A percentile compares a stretch with the other conserved stretches of the same genome.
Conservation (phyloP, 2,113 vertebrate genomes). For the Catagonus wagneri region DNA sequence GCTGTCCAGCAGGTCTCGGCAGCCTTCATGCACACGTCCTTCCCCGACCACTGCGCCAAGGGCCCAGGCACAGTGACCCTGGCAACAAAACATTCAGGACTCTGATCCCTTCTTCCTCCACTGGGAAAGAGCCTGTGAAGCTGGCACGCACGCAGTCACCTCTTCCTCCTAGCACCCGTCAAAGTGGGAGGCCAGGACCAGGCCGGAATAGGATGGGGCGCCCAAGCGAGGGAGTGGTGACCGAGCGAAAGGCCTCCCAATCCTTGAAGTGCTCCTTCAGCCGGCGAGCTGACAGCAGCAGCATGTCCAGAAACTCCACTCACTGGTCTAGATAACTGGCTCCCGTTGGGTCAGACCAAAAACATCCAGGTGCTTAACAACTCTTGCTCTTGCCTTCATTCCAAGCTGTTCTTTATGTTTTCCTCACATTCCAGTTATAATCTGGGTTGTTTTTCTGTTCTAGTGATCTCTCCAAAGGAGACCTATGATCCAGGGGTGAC, state of each 20-base stretch:
- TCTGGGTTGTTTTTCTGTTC: constrained; percentile 93
- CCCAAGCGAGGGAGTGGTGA: constrained; percentile 72
- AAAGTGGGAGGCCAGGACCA: constrained; percentile 54
- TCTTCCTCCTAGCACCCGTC: constrained; percentile 47
- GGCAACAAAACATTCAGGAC: constrained; percentile 62
- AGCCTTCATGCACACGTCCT: constrained; percentile 55
- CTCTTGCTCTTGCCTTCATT: not conserved
- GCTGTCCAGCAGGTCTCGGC: constrained; percentile 60
- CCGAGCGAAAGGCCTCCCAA: constrained; percentile 57
- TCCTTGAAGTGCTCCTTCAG: constrained; percentile 79
- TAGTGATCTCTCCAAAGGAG: constrained; percentile 92
- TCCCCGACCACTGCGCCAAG: not conserved
- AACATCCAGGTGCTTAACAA: constrained; percentile 12
- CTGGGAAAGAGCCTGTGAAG: constrained; percentile 40
- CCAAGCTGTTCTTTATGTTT: constrained; percentile 88
- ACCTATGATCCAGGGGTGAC: constrained; percentile 91
- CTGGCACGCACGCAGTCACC: constrained; percentile 54
- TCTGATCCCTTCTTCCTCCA: constrained; percentile 54
- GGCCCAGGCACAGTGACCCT: constrained; percentile 63
- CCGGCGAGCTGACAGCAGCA: constrained; percentile 77
- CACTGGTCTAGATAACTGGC: constrained; percentile 75
- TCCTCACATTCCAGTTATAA: constrained; percentile 95
- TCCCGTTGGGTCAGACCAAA: constrained; percentile 68
- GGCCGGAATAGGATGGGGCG: constrained; percentile 68
- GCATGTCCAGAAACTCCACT: constrained; percentile 79